phyloP scores from a whole-genome alignment of 2,888 invertebrate species.

The Erebia aethiops region DNA sequence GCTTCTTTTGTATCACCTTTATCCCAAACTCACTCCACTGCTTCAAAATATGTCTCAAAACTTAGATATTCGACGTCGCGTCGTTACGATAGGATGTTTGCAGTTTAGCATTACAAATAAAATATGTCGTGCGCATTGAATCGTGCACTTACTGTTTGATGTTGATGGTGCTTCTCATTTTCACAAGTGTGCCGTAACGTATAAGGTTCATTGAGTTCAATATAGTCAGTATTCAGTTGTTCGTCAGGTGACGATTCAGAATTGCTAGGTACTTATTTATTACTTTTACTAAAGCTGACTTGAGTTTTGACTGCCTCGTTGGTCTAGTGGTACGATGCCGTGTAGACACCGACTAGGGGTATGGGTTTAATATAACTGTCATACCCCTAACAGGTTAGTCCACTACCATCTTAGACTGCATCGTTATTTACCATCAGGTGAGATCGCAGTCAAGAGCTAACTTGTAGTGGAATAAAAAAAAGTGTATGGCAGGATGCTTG shows the following conservation, averaged over 20 bases:
- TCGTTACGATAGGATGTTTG: constrained; percentile 63
- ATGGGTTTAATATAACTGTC: too few relatives aligned
- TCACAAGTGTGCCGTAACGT: constrained; percentile 42
- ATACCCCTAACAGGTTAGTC: too few relatives aligned
- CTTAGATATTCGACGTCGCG: constrained; percentile 42
- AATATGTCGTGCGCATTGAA: constrained; percentile 55
- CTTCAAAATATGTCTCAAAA: constrained; percentile 43
- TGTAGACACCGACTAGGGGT: too few relatives aligned
- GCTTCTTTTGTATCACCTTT: not conserved
- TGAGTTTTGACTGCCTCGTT: too few relatives aligned
- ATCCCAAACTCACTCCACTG: not conserved
- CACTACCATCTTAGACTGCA: too few relatives aligned
- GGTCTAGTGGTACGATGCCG: too few relatives aligned
- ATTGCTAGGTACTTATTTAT: too few relatives aligned
- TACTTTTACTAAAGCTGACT: too few relatives aligned
- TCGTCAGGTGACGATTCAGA: constrained; percentile 36
- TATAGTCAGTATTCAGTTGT: constrained; percentile 51
- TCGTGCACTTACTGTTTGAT: constrained; percentile 36
- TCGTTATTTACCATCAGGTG: too few relatives aligned
- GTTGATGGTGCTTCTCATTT: constrained; percentile 25
- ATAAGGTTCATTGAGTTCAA: constrained; percentile 30
- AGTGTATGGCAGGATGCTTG: constrained; percentile 30
- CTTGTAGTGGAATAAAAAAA: too few relatives aligned
- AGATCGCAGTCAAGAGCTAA: too few relatives aligned
- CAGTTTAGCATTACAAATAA: constrained; percentile 74